These are phyloP conservation scores for Strongylocentrotus purpuratus DNA, from an alignment of 35 echinoderm and acorn worm genomes.

Conservation along the genomic window DNA sequence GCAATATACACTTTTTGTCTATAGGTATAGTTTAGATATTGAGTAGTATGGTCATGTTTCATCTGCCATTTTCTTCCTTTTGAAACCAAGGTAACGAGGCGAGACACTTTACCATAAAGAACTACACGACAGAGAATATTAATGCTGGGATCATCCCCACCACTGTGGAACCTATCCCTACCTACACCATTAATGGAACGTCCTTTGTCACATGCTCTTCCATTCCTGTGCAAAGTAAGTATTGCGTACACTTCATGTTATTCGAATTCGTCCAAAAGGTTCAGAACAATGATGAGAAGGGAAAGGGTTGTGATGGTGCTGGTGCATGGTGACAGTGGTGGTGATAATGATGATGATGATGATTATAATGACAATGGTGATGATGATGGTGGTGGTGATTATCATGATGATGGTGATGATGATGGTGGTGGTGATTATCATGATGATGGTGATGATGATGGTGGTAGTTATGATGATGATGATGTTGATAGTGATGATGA, in stretches of 20 bases:
- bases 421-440: not conserved
- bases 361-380: not conserved
- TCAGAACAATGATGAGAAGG: too few relatives aligned
- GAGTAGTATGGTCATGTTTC: not conserved
- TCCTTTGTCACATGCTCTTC: slow-evolving; percentile 66
- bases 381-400: not conserved
- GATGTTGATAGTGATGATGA: not conserved
- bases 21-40: not conserved
- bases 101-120: slow-evolving; percentile 83
- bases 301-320: too few relatives aligned
- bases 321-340: too few relatives aligned
- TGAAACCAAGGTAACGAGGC: slow-evolving; percentile 75
- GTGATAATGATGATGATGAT: not conserved
- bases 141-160: slow-evolving; percentile 60
- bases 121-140: slow-evolving; percentile 75
- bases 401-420: slow-evolving; percentile 38
- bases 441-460: too few relatives aligned
- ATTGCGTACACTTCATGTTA: too few relatives aligned
- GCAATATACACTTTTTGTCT: too few relatives aligned
- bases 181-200: slow-evolving; percentile 76
- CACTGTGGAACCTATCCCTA: slow-evolving; percentile 58
- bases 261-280: too few relatives aligned
- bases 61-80: not conserved
- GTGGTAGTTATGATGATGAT: too few relatives aligned
- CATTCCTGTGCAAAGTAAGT: slow-evolving; percentile 6